Base-by-base conservation (phyloP, 2,888 invertebrate species). In the Pseudococcus jackbeardsleyi region DNA sequence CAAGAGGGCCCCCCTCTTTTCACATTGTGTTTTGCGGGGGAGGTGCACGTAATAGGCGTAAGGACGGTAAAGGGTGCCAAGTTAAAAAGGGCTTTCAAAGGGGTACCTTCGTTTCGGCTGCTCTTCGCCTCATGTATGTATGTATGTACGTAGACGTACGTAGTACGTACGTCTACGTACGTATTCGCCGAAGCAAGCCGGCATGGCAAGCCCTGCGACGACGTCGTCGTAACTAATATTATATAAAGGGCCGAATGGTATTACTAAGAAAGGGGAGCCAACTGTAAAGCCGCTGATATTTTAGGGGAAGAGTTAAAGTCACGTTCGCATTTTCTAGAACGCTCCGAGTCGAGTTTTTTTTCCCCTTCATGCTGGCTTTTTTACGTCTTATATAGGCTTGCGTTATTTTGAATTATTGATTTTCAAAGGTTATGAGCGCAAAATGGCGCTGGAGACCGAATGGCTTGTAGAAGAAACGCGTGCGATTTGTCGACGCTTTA, bases 31-130 rank as follows among this genome's bases (percentile, higher is more conserved):
- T 86, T n/a, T 82, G 88, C 88, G 88, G 59, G 82, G 88, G 88
- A 88, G 88, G 79, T 88, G 59, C 77, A 82, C 86, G 88, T 88
- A 79, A 88, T 82, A 88, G 88, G 88, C 88, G 88, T 88, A 54
- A 77, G 88, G 54, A 88, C 39, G 88, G 88, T 88, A 88, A 88
- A 88, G 88, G 88, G 88, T 88, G 88, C 88, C 88, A 88, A 88
- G 88, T 82, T 88, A 88, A 88, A 88, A 88, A 88, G 88, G 88
- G 88, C 88, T 88, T 88, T 88, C 79, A 54, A 88, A 79, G 79
- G 72, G 54, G 79, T 54, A 88, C 88, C 82, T 88, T 54, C 54
- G 22, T 19, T 46, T 82, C 82, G 72, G 22, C 88, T 33, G 39
- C 79, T 50, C 33, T 22, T 82, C 82, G 72, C 79, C 88, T 79